Evolutionary conservation across 1,140 invertebrate genomes (phyloP), one percentile per base, ranked within the genome.

Genomic region (Drosophila miranda): DNA sequence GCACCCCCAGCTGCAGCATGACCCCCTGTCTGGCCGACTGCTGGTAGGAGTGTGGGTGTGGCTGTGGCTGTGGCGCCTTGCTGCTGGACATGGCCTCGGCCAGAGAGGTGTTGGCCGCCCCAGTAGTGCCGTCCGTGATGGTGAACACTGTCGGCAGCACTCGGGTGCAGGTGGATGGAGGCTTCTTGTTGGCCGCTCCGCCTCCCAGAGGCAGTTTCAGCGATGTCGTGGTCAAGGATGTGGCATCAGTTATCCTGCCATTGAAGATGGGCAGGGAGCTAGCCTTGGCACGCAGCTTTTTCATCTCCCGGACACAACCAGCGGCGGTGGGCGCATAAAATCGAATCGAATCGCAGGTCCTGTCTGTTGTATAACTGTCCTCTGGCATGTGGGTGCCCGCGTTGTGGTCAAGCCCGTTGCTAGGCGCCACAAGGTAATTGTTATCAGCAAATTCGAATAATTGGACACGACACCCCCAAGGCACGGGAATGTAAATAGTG

Each of bases 231-330:
- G 81, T 84, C 77, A 84, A 62, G 11, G 77, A 75, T 21, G 78
- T 90, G n/a, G 81, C 64, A 52, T 90, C 89, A 14, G 80, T 86
- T 19, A 89, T 89, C 2, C 88, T 69, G 7, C 89, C 88, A 82
- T 90, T 90, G 13, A 90, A 90, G 26, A 90, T 75, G 28, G 89
- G 89, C 61, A 90, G 67, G 44, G 88, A 90, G 50, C 68, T 86
- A 1, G 89, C 78, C 57, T 90, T 90, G 38, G 76, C 81, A 11
- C 79, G 84, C 30, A 90, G 77, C 58, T 86, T 78, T 64, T 90
- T 74, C 89, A 90, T 90, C 23, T 68, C 62, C 52, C 45, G 3
- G 23, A 28, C 42, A 52, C 56, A 62, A 75, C 59, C 38, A 51
- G 7, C 7, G 13, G 30, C 28, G 38, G 16, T 16, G 30, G 11